Evolutionary conservation across 2,113 vertebrate genomes (phyloP).

Genomic region (Bubo scandiacus): DNA sequence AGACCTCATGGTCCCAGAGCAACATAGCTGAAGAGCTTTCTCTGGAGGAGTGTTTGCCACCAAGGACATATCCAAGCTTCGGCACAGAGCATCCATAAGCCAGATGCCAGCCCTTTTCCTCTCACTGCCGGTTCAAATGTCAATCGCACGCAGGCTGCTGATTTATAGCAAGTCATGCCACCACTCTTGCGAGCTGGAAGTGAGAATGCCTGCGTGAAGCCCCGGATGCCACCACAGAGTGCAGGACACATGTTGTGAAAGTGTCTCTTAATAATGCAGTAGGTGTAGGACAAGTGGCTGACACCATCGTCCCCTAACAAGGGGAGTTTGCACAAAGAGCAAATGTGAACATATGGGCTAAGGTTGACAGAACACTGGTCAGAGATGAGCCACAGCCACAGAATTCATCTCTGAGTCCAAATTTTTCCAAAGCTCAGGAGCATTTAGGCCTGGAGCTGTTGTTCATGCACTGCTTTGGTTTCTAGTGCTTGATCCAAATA

Average conservation of each 20-base stretch:
- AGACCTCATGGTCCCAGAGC: background rate
- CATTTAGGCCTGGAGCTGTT: background rate
- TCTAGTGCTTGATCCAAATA: background rate
- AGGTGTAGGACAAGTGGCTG: background rate
- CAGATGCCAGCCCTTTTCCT: background rate
- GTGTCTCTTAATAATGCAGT: background rate
- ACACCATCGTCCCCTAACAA: background rate
- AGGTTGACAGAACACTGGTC: background rate
- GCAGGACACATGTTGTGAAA: background rate
- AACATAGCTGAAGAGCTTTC: background rate
- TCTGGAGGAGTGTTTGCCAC: background rate
- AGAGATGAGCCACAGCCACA: background rate
- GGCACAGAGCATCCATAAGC: background rate
- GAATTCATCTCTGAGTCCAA: background rate
- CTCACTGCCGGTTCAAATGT: background rate
- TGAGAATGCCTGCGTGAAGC: background rate
- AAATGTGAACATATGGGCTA: background rate
- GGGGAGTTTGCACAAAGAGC: background rate
- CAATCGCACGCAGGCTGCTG: background rate
- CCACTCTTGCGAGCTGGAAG: conserved; percentile 8
- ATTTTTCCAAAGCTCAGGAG: background rate
- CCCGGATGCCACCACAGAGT: background rate
- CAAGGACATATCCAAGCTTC: background rate
- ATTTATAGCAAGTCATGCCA: conserved; percentile 25
- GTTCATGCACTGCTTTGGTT: background rate